Evolutionary conservation across 2,888 invertebrate genomes (phyloP), one percentile per base, ranked within the genome.

Genomic region (Agrenia bidenticulata): DNA sequence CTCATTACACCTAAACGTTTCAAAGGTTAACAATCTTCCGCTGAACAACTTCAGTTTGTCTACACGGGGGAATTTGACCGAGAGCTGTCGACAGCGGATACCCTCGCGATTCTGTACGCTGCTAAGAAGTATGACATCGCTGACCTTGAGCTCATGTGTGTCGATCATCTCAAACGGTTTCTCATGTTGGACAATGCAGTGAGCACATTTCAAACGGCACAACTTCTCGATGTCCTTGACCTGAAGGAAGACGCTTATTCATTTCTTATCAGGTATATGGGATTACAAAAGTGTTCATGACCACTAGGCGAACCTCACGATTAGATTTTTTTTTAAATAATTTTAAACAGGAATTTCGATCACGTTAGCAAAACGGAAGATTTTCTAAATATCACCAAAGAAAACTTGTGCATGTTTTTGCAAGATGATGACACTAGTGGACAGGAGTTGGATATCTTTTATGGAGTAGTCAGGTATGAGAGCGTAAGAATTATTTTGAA

Each of bases 331-430:
- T n/a, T n/a, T n/a, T n/a, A n/a, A n/a, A n/a, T n/a, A n/a, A n/a
- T n/a, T n/a, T n/a, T n/a, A n/a, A n/a, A n/a, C 24, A 72, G 72
- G 37, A 72, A 72, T 32, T 72, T 72, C 27, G 72, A 70, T 37
- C 63, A 55, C 15, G 63, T 70, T n/a, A 66, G 63, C 37, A 62
- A 64, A 50, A 51, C 59, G 2, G 69, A 70, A n/a, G 72, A 72
- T 26, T 72, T 72, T 45, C 49, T 72, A 21, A 64, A 17, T 21
- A 68, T 70, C 5, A 61, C 72, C 2, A 42, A 32, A 32, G 56
- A 64, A 9, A 72, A 72, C 41, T 41, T 72, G 0, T 45, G 61
- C 13, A n/a, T 61, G 9, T 72, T 72, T 27, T 51, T 72, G 45
- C 32, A 64, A 19, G 66, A 70, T 37, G 67, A 72, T 41, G 65